phyloP scores from a whole-genome alignment of 2,797 vertebrate genomes.

The Tragopan temminckii region DNA sequence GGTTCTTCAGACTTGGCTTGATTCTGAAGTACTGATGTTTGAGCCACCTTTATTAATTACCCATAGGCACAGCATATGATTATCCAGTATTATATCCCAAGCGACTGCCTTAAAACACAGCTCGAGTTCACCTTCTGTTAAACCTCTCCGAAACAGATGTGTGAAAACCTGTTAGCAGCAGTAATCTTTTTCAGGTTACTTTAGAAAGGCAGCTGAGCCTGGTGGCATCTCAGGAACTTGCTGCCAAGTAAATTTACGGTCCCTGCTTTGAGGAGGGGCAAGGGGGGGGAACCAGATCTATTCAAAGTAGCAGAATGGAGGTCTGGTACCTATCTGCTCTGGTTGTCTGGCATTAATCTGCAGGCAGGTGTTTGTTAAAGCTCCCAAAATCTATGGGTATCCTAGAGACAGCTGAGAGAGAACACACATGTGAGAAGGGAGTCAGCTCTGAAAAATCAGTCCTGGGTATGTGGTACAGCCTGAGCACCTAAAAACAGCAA shows the following conservation, averaged over 20 bases:
- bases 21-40: neutral
- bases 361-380: neutral
- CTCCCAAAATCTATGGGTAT: neutral
- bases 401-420: neutral
- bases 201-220: neutral
- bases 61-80: neutral
- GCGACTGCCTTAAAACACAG: neutral
- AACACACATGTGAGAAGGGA: neutral
- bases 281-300: neutral
- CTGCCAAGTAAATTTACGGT: neutral
- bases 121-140: neutral
- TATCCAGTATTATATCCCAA: slow-evolving; percentile 7
- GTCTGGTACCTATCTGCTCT: neutral
- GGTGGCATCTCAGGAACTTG: neutral
- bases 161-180: neutral
- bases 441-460: neutral
- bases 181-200: neutral
- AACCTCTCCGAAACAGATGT: neutral
- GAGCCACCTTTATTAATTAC: neutral
- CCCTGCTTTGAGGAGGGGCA: neutral
- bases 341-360: neutral
- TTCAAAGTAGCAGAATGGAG: neutral
- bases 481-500: neutral
- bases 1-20: neutral
- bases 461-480: neutral